These are phyloP conservation scores for Epirrhoe tristata DNA, from an alignment of 2,888 invertebrate genomes.

Conservation along the genomic window DNA sequence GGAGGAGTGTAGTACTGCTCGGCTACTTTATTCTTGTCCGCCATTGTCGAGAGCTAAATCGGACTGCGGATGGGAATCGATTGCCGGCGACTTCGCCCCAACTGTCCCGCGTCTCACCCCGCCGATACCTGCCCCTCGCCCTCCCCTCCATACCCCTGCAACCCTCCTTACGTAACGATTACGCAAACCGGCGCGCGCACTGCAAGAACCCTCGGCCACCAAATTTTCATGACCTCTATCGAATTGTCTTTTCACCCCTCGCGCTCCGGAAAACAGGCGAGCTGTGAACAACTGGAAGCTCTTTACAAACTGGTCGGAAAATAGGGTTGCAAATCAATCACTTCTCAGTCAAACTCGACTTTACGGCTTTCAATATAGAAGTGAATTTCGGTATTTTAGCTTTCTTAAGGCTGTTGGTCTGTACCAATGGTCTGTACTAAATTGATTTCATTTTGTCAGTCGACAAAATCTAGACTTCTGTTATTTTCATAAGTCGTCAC, in stretches of 20 bases:
- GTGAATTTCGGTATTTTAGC: slow-evolving; percentile 33
- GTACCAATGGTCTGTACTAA: slow-evolving; percentile 53
- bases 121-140: slow-evolving; percentile 50
- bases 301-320: slow-evolving; percentile 49
- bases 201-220: slow-evolving; percentile 56
- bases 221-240: slow-evolving; percentile 47
- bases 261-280: slow-evolving; percentile 1
- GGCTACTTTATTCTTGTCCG: slow-evolving; percentile 89
- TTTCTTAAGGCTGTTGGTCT: slow-evolving; percentile 52
- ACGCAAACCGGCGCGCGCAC: slow-evolving; percentile 80
- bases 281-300: slow-evolving; percentile 45
- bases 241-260: slow-evolving; percentile 16
- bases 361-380: slow-evolving; percentile 27
- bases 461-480: slow-evolving; percentile 50
- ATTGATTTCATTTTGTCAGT: slow-evolving; percentile 56
- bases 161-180: slow-evolving; percentile 80
- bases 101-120: slow-evolving; percentile 44
- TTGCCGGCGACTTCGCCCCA: slow-evolving; percentile 73
- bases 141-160: slow-evolving; percentile 63
- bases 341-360: slow-evolving; percentile 28
- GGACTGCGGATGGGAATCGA: slow-evolving; percentile 81
- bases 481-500: slow-evolving; percentile 26
- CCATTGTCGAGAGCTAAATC: slow-evolving; percentile 85
- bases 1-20: slow-evolving; percentile 93
- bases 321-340: slow-evolving; percentile 49